Base-by-base conservation (phyloP, 2,113 vertebrate genomes). In the Entomyzon cyanotis region DNA sequence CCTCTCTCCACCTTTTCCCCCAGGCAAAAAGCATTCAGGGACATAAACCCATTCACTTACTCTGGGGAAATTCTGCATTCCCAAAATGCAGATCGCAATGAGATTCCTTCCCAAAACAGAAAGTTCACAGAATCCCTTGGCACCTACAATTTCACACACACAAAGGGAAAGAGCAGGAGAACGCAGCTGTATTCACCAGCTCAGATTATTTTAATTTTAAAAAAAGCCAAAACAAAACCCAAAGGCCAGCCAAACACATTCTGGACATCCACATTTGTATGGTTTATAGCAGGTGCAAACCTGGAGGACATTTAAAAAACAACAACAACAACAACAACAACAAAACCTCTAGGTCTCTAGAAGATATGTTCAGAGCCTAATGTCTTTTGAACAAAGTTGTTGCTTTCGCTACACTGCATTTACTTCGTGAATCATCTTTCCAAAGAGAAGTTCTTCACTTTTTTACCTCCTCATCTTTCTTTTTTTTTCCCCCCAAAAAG, bases 71-170 rank as follows among this genome's bases (percentile, higher is more conserved):
- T 53, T 74, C 56, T 95, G 7, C 58, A 83, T 77, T 91, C 75
- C 82, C 90, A 76, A 86, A 94, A 92, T 86, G 50, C 28, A 83
- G 67, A 86, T 76, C 5, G 10, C 75, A 88, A 14, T 74, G 67
- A 90, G n/a, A 83, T 33, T 88, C 31, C 25, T 73, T 69, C 88
- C 70, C 67, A 80, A 90, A 86, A 23, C 75, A 92, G 75, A 86
- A 96, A 94, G 88, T 92, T 94, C 85, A 94, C 42, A n/a, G 41
- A 3, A 59, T 96, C 90, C 71, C 83, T 39, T 68, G 84, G 7
- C 55, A 67, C 30, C 21, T 70, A 55, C 58, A 91, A 70, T 83
- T 95, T 93, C 74, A 83, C n/a, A 65, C 12, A 53, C 46, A 76
- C 65, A 90, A 75, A 95, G 10, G 19, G 5, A 91, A 93, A 87